These are phyloP conservation scores for Teleiodes luculella DNA, from an alignment of 2,888 invertebrate species.

Conservation along the genomic window DNA sequence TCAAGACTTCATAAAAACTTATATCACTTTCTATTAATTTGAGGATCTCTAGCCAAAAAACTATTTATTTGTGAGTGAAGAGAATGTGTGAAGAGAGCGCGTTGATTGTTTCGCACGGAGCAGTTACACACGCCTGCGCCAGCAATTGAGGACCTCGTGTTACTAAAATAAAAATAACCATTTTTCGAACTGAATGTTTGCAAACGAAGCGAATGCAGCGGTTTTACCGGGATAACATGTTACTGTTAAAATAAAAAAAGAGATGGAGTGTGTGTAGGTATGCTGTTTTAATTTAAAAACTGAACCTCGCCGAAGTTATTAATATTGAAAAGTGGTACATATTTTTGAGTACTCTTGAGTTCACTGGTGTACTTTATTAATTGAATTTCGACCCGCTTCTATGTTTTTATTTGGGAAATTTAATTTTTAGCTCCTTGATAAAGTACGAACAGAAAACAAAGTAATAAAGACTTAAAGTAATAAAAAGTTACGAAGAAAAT, in stretches of 20 bases:
- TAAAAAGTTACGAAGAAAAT: background rate
- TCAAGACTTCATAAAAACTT: too few species aligned
- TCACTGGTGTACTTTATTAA: conserved; percentile 40
- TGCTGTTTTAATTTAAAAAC: background rate
- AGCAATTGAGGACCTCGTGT: background rate
- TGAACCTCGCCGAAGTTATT: conserved; percentile 2
- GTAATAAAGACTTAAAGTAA: too few species aligned
- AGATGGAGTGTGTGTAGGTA: background rate
- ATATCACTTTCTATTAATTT: background rate
- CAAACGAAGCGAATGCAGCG: conserved; percentile 1
- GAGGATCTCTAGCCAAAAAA: background rate
- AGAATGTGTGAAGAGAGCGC: conserved; percentile 1
- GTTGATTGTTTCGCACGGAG: conserved; percentile 1
- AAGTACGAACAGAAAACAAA: background rate
- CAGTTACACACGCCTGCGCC: background rate
- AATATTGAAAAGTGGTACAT: conserved; percentile 25
- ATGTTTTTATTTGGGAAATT: conserved; percentile 27
- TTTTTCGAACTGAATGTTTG: background rate
- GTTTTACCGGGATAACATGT: conserved; percentile 1
- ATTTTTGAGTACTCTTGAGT: conserved; percentile 20
- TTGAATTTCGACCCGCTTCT: conserved; percentile 36
- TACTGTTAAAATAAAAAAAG: background rate
- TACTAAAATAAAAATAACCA: background rate
- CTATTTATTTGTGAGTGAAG: background rate
- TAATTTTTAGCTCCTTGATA: background rate